Base-by-base conservation (phyloP, 1,140 invertebrate genomes). In the Hirudo medicinalis region DNA sequence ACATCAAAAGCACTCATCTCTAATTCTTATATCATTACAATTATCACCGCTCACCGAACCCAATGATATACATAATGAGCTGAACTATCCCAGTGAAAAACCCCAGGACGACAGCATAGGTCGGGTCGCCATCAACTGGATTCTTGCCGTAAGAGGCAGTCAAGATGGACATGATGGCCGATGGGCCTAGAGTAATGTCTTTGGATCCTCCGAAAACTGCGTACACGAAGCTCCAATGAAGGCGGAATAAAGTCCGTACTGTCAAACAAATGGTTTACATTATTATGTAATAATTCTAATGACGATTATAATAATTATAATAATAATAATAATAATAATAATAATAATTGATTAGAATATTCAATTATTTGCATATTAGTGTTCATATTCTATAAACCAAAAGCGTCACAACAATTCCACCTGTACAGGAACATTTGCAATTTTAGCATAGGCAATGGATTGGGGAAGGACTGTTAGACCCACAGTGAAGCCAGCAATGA, bases 201-300 rank as follows among this genome's bases (percentile, higher is more conserved):
- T 70, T 70, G 15, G 92, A 89, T 0, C 90, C 91, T 9, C 93
- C 93, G 76, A 97, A 88, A 72, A 93, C 80, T 54, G 89, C 84
- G 79, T 96, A 96, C 22, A 94, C 82, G 76, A 94, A 91, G 74
- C 89, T 90, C 91, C 91, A 82, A 92, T 87, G 80, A 94, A 94
- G 0, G 91, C 89, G 0, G 91, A 91, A 80, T 94, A 95, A 8
- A 96, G 83, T 0, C 92, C 92, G 79, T 81, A 83, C 81, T 82
- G 76, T 32, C 9, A 40, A 70, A 8, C 19, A 70, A 54, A 70
- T 25, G n/a, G 2, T 68, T 11, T 29, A 32, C 19, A 40, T 68
- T 68, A 29, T 68, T 68, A 29, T 15, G 2, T 63, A 5, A 63
- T 25, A 63, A 63, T 4, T 63, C 17, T n/a, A 63, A n/a, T 60